Conservation (phyloP, 2,888 invertebrate species). For the Cantharis nigra region DNA sequence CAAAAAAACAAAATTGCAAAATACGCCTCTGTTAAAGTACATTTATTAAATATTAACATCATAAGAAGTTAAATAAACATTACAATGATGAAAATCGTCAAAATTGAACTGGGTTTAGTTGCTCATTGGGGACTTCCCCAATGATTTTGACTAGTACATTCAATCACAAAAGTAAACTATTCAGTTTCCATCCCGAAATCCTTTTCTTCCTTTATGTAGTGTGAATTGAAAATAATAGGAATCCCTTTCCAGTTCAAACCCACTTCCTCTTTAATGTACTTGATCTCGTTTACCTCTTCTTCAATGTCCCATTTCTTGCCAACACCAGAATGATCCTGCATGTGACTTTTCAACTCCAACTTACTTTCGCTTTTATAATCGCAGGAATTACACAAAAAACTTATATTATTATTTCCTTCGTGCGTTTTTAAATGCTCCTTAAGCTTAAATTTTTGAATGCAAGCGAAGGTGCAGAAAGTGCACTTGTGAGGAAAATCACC, state of each 20-base stretch:
- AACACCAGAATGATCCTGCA: not conserved
- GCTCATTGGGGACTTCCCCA: not conserved
- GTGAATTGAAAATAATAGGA: not conserved
- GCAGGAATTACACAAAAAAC: too few relatives aligned
- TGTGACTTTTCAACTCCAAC: not conserved
- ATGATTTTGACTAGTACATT: too few relatives aligned
- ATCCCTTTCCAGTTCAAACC: not conserved
- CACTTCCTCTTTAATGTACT: not conserved
- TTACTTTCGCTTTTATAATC: not conserved
- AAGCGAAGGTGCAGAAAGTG: not conserved
- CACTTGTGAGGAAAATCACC: conserved; percentile 36
- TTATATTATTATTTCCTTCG: not conserved
- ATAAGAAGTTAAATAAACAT: not conserved
- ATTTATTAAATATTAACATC: too few relatives aligned
- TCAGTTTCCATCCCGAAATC: not conserved
- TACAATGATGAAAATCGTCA: too few relatives aligned
- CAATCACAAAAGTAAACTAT: not conserved
- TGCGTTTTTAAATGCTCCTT: conserved; percentile 9
- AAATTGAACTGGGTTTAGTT: too few relatives aligned
- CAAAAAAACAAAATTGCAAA: too few relatives aligned
- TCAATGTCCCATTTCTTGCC: too few relatives aligned
- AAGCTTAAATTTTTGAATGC: conserved; percentile 4
- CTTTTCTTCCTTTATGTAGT: not conserved
- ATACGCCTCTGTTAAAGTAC: too few relatives aligned
- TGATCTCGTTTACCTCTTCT: not conserved